Conservation (phyloP, 2,797 vertebrate genomes). For the Urosaurus nigricauda region DNA sequence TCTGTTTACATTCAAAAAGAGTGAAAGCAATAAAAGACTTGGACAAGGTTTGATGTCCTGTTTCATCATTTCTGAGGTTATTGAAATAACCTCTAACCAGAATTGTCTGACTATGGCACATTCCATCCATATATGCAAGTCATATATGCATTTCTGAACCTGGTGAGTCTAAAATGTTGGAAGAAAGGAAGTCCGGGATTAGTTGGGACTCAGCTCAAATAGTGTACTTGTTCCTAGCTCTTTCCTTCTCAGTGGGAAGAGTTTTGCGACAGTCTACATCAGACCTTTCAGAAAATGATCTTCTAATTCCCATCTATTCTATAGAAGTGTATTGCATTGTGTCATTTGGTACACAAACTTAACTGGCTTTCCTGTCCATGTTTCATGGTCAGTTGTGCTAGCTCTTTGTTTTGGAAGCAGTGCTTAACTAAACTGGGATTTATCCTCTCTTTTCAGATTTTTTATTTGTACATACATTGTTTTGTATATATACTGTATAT, state of each 20-base stretch:
- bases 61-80: no score
- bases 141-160: not conserved
- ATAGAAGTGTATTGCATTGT: not conserved
- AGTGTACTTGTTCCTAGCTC: not conserved
- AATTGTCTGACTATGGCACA: no score
- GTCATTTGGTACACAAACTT: not conserved
- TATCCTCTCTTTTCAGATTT: slow-evolving; percentile 86
- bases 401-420: not conserved
- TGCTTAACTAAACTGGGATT: not conserved
- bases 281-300: not conserved
- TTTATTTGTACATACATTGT: slow-evolving; percentile 99
- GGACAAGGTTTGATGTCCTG: no score
- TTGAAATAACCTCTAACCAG: no score
- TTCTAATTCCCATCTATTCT: not conserved
- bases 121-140: no score
- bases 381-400: no score
- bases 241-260: not conserved
- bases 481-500: slow-evolving; percentile 99
- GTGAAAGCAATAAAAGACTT: no score
- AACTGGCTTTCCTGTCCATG: not conserved
- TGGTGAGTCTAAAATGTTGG: not conserved
- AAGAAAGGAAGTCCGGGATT: not conserved
- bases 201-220: not conserved
- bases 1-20: no score
- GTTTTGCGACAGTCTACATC: not conserved